Conservation (phyloP, 2,797 vertebrate genomes). For the Benthosema pterotum region DNA sequence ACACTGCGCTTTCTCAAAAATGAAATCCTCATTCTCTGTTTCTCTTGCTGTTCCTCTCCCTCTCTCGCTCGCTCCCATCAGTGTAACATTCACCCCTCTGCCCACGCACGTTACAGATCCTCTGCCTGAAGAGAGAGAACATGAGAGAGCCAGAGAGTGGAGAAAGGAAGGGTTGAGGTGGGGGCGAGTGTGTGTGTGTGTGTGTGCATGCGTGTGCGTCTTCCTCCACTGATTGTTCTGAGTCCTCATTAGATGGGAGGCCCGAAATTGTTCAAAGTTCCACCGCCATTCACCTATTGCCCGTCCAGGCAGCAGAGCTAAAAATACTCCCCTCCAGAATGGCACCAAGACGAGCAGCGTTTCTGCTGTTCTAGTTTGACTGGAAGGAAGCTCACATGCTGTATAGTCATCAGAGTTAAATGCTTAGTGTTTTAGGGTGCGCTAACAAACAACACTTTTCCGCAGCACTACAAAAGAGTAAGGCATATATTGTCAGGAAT, state of each 20-base stretch:
- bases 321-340: constrained; percentile 23
- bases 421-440: neutral
- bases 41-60: neutral
- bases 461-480: neutral
- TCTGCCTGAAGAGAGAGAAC: constrained; percentile 16
- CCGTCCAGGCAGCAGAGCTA: constrained; percentile 23
- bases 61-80: constrained; percentile 1
- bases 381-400: constrained; percentile 23
- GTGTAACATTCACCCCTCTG: constrained; percentile 16
- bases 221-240: constrained; percentile 11
- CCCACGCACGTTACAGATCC: constrained; percentile 24
- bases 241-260: constrained; percentile 27
- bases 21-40: neutral
- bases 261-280: constrained; percentile 31
- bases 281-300: constrained; percentile 27
- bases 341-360: constrained; percentile 27
- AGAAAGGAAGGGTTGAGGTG: too few species aligned
- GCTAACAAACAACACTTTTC: too few species aligned
- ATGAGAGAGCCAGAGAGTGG: neutral
- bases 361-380: constrained; percentile 19
- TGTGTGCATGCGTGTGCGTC: neutral
- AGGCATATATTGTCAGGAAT: neutral
- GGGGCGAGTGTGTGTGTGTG: too few species aligned
- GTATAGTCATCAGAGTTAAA: neutral
- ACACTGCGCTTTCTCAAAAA: neutral